A percentile compares a stretch with the other conserved stretches of the same genome.
phyloP scores from a whole-genome alignment of 2,797 vertebrate species.

The Aotus griseimembra region DNA sequence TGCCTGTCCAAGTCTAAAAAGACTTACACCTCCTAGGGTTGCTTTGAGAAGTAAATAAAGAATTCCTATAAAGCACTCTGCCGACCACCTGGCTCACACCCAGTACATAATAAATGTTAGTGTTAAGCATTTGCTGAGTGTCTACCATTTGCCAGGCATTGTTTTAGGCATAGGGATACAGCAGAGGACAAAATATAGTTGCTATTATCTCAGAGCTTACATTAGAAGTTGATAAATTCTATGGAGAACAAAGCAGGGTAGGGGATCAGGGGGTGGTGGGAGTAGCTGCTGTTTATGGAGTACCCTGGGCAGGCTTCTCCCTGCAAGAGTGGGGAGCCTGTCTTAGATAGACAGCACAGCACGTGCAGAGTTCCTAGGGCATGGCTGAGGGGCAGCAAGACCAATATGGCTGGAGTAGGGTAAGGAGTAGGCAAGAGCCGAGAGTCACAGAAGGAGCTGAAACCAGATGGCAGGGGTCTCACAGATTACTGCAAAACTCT shows the following conservation, averaged over 20 bases:
- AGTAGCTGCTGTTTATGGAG: not conserved
- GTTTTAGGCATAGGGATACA: not conserved
- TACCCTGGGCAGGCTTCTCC: not conserved
- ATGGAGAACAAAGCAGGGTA: not conserved
- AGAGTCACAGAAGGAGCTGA: not conserved
- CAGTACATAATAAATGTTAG: too few species aligned
- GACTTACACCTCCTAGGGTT: not conserved
- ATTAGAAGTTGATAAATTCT: not conserved
- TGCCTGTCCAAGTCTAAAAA: not conserved
- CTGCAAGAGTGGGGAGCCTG: not conserved
- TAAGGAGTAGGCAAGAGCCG: not conserved
- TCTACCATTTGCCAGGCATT: not conserved
- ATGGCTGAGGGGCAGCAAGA: not conserved
- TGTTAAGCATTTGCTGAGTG: not conserved
- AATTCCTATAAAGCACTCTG: not conserved
- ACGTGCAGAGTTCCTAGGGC: not conserved
- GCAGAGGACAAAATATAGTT: not conserved
- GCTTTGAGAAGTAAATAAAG: not conserved
- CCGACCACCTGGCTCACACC: not conserved
- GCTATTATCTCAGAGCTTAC: not conserved
- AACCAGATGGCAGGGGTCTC: not conserved
- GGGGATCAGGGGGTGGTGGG: fast-evolving
- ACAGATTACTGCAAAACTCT: not conserved
- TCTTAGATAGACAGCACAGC: not conserved
- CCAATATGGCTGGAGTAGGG: fast-evolving